Percentiles rank a stretch among this genome's conserved stretches.
Conservation (phyloP, 1,140 invertebrate species). For the Drosophila virilis region DNA sequence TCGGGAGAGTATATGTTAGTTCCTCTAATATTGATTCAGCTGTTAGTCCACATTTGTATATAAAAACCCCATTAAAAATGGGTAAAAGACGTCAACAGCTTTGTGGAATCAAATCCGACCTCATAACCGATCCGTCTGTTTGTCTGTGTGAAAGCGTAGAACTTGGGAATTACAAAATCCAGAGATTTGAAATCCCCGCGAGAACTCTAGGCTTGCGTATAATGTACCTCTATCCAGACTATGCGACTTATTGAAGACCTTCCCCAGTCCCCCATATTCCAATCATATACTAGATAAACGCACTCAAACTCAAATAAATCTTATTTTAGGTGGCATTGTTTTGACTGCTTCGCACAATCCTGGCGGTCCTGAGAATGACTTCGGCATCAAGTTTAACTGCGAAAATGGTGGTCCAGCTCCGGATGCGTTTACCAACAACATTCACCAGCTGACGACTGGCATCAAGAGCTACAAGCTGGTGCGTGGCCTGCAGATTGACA, state of each 20-base stretch:
- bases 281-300: not conserved
- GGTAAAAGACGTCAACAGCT: no score
- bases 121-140: no score
- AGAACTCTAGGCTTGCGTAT: no score
- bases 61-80: no score
- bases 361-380: constrained; percentile 98
- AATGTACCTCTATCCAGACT: no score
- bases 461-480: constrained; percentile 93
- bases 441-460: constrained; percentile 92
- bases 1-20: not conserved
- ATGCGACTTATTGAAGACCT: no score
- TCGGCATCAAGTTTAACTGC: constrained; percentile 99
- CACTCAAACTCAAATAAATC: not conserved
- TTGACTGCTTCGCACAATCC: constrained; percentile 99
- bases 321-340: constrained; percentile 93
- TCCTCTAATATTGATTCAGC: not conserved
- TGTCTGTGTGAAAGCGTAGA: no score
- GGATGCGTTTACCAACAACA: constrained; percentile 94
- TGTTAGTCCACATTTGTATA: not conserved
- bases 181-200: no score
- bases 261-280: no score
- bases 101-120: no score
- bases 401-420: constrained; percentile 98
- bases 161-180: no score
- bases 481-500: constrained; percentile 90